Evolutionary conservation across 1,140 invertebrate genomes (phyloP).

Genomic region (Drosophila prosaltans): DNA sequence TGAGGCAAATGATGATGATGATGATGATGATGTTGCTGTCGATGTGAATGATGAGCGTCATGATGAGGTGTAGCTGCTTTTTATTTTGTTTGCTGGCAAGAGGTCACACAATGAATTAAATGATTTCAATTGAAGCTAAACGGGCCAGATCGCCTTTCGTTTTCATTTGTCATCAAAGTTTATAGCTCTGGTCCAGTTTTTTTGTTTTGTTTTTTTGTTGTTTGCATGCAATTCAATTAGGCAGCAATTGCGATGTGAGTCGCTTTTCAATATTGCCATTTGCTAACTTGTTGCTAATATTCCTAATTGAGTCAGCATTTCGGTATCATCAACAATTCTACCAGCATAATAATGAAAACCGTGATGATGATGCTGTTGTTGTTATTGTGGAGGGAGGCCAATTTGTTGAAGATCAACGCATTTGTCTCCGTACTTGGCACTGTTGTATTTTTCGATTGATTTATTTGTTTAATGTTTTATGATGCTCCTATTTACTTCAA

Average conservation of each 20-base stretch:
- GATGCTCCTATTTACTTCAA: conserved; percentile 9
- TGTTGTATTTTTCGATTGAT: conserved; percentile 40
- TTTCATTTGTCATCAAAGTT: conserved; percentile 41
- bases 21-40: conserved; percentile 29
- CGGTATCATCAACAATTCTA: not conserved
- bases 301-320: conserved; percentile 68
- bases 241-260: conserved; percentile 52
- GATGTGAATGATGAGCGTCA: conserved; percentile 22
- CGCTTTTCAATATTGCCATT: conserved; percentile 69
- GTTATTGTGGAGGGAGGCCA: conserved; percentile 26
- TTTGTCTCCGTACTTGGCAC: conserved; percentile 28
- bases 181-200: conserved; percentile 33
- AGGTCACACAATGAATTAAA: conserved; percentile 49
- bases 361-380: conserved; percentile 22
- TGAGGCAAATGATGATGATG: conserved; percentile 25
- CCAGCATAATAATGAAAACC: not conserved
- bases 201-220: conserved; percentile 40
- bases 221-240: conserved; percentile 78
- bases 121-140: conserved; percentile 47
- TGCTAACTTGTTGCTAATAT: conserved; percentile 72
- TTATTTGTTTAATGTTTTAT: conserved; percentile 45
- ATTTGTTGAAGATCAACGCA: conserved; percentile 63
- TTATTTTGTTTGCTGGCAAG: conserved; percentile 9
- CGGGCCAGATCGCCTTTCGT: conserved; percentile 58
- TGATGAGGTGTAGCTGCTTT: conserved; percentile 30